Evolutionary conservation across 2,113 vertebrate genomes (phyloP).

Genomic region (Marcusenius ussheri): DNA sequence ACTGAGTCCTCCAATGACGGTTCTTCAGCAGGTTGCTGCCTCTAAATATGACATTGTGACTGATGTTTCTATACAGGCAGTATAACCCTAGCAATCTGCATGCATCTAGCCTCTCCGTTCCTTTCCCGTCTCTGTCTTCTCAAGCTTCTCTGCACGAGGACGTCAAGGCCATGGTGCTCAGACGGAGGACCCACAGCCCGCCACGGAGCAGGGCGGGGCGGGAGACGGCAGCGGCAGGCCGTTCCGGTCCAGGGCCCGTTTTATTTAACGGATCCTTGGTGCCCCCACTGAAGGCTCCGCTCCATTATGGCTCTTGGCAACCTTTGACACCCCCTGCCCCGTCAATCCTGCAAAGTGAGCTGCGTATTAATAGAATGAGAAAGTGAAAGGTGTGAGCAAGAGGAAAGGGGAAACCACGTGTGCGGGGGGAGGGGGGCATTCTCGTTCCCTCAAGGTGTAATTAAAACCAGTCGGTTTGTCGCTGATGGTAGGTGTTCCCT

Average conservation of each 20-base stretch:
- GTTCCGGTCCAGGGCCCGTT: background rate
- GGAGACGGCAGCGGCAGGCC: background rate
- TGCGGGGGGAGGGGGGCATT: background rate
- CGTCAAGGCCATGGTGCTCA: background rate
- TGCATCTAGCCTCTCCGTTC: background rate
- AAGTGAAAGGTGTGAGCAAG: background rate
- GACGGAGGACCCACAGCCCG: background rate
- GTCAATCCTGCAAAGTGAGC: background rate
- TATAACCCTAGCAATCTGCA: background rate
- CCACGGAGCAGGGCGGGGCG: background rate
- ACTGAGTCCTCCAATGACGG: background rate
- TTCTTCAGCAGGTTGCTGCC: background rate
- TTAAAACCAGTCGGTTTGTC: slow-evolving; percentile 23
- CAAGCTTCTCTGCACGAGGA: background rate
- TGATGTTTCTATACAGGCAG: background rate
- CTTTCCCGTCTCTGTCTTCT: background rate
- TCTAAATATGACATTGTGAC: background rate
- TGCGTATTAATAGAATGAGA: background rate
- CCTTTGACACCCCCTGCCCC: background rate
- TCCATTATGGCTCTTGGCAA: background rate
- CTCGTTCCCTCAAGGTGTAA: slow-evolving; percentile 13
- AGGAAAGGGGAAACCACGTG: background rate
- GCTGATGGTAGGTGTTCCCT: background rate
- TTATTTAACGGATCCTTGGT: background rate
- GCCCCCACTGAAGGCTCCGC: background rate